Conservation (phyloP, 64 coral and sea anemone genomes). For the Dendrophyllia cribrosa region DNA sequence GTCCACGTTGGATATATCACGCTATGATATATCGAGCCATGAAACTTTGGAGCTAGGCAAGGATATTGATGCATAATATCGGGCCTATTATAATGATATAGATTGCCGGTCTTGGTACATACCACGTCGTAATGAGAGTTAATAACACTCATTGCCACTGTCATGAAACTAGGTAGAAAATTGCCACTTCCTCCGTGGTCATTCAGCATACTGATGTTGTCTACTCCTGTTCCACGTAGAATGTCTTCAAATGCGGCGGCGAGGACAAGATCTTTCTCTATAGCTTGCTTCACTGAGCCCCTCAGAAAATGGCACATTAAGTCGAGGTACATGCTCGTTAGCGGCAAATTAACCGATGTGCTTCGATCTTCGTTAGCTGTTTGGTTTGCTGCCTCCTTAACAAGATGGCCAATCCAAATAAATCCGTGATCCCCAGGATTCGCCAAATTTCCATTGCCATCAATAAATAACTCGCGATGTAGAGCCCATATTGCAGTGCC, state of each 20-base stretch:
- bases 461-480: neutral
- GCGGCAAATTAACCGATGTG: neutral
- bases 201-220: neutral
- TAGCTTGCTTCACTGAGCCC: neutral
- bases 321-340: neutral
- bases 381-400: neutral
- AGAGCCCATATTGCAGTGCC: constrained; percentile 4
- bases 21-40: too few relatives aligned
- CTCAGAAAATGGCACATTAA: constrained; percentile 10
- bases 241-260: neutral
- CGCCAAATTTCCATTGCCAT: constrained; percentile 5
- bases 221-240: neutral
- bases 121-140: constrained; percentile 30
- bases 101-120: neutral
- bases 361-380: neutral
- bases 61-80: neutral
- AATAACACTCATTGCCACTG: constrained; percentile 21
- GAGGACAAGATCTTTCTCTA: neutral
- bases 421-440: neutral
- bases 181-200: neutral
- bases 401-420: constrained; percentile 10
- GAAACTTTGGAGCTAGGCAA: too few relatives aligned
- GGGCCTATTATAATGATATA: neutral
- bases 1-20: too few relatives aligned
- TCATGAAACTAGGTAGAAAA: constrained; percentile 29